Conservation (phyloP, 2,888 invertebrate genomes). For the Epsilonema sp. region DNA sequence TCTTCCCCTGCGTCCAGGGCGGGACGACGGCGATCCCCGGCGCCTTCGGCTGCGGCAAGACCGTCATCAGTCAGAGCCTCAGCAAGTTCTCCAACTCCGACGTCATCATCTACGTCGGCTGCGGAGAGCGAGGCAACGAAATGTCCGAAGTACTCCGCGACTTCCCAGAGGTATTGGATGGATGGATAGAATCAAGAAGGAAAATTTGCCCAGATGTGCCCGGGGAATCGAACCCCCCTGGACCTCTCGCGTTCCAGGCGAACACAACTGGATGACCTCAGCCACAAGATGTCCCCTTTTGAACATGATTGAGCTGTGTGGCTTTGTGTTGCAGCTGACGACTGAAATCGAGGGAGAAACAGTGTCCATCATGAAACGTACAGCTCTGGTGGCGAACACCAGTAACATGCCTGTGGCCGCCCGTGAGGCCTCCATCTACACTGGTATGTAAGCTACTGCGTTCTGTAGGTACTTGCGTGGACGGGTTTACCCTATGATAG, state of each 20-base stretch:
- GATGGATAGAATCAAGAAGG: too few species aligned
- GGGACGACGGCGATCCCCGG: slow-evolving; percentile 36
- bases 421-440: slow-evolving; percentile 98
- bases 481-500: too few species aligned
- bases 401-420: slow-evolving; percentile 99
- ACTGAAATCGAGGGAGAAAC: slow-evolving; percentile 81
- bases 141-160: slow-evolving; percentile 95
- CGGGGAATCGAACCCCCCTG: too few species aligned
- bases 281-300: too few species aligned
- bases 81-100: slow-evolving; percentile 99
- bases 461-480: too few species aligned
- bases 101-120: slow-evolving; percentile 96
- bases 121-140: slow-evolving; percentile 98
- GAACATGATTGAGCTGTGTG: too few species aligned
- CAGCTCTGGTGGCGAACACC: slow-evolving; percentile 94
- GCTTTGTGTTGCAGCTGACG: slow-evolving; percentile 45
- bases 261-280: too few species aligned
- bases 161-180: slow-evolving; percentile 81
- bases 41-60: slow-evolving; percentile 99
- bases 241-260: too few species aligned
- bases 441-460: slow-evolving; percentile 43
- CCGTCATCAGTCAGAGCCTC: slow-evolving; percentile 95
- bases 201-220: too few species aligned
- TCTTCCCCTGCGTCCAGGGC: slow-evolving; percentile 62
- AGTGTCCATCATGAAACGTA: slow-evolving; percentile 99